Percentiles rank a stretch among this genome's conserved stretches.
Evolutionary conservation across 2,888 invertebrate genomes (phyloP).

Genomic region (Leucophora obtusa): DNA sequence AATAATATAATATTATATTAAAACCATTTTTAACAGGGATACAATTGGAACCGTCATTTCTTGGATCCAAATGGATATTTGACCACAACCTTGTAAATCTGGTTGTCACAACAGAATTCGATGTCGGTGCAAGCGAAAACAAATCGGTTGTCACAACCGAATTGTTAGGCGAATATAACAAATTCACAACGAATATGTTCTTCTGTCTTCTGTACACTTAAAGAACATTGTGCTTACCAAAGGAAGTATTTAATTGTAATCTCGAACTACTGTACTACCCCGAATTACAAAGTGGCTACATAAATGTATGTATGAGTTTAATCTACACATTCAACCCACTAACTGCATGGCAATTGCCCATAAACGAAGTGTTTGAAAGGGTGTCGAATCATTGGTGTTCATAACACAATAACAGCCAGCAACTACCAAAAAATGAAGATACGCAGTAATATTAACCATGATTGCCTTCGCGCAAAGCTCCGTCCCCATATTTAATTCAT

Average conservation of each 20-base stretch:
- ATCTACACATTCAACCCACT: constrained; percentile 41
- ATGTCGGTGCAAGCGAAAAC: no score
- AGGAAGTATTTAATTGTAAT: not conserved
- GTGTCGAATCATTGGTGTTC: constrained; percentile 58
- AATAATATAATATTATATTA: no score
- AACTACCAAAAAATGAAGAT: not conserved
- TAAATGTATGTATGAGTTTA: constrained; percentile 15
- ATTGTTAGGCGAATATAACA: no score
- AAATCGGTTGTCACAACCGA: no score
- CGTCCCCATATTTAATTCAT: constrained; percentile 60
- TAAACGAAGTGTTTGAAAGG: constrained; percentile 65
- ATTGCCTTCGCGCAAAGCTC: constrained; percentile 31
- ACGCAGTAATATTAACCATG: constrained; percentile 11
- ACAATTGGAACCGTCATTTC: no score
- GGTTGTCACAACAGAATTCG: no score
- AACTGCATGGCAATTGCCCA: constrained; percentile 63
- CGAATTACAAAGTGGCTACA: not conserved
- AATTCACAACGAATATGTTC: no score
- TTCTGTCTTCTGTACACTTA: no score
- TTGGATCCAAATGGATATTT: no score
- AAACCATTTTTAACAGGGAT: no score
- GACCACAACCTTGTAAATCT: no score
- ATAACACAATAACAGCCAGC: constrained; percentile 23
- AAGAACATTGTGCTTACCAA: no score
- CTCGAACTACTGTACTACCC: not conserved